A percentile compares a stretch with the other conserved stretches of the same genome.
These are phyloP conservation scores for Petrolisthes manimaculis DNA, from an alignment of 2,888 invertebrate species.

Conservation along the genomic window DNA sequence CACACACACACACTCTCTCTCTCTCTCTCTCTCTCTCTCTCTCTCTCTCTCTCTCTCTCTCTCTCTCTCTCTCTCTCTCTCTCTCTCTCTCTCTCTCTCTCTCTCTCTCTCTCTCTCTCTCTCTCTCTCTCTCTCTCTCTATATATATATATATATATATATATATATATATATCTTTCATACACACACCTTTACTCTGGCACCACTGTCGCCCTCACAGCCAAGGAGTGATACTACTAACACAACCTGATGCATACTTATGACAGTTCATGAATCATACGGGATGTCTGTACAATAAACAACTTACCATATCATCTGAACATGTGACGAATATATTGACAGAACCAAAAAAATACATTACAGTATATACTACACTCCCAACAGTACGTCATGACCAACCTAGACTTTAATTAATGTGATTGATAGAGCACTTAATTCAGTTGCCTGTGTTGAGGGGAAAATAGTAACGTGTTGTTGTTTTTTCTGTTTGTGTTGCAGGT, in stretches of 20 bases:
- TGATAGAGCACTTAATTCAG: too few species aligned
- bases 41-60: background rate
- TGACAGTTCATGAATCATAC: background rate
- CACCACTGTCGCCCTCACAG: background rate
- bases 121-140: background rate
- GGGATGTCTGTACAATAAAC: background rate
- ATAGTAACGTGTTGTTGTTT: background rate
- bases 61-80: background rate
- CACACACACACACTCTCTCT: background rate
- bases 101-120: background rate
- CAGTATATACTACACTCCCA: too few species aligned
- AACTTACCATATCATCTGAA: too few species aligned
- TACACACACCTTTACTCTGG: too few species aligned
- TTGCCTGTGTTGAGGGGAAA: background rate
- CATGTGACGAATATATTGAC: background rate
- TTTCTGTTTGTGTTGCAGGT: constrained; percentile 14
- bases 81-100: background rate
- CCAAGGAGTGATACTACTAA: constrained; percentile 2
- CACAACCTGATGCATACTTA: background rate
- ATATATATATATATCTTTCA: too few species aligned
- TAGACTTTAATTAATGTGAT: too few species aligned
- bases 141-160: too few species aligned
- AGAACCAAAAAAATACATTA: too few species aligned
- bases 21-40: constrained; percentile 19
- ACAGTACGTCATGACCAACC: too few species aligned